Evolutionary conservation across 2,888 invertebrate species (phyloP).

Genomic region (Fissipunctia ypsillon): DNA sequence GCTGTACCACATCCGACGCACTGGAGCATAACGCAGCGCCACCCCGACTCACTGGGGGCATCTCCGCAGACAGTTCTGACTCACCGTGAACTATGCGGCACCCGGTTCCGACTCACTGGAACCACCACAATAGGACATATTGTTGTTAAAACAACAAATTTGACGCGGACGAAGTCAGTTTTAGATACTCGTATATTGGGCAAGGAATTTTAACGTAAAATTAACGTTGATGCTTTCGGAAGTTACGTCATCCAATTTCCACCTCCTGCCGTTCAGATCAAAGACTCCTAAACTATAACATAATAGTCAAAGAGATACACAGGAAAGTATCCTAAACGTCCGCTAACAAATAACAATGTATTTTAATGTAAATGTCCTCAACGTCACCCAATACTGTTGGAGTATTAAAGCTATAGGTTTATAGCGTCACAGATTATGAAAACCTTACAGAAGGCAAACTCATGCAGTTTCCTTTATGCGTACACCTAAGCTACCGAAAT

Average conservation of each 20-base stretch:
- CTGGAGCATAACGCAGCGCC: too few relatives aligned
- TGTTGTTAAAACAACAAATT: too few relatives aligned
- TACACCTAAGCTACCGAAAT: neutral
- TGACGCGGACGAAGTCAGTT: too few relatives aligned
- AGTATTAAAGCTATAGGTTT: constrained; percentile 50
- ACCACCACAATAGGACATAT: too few relatives aligned
- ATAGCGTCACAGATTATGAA: constrained; percentile 21
- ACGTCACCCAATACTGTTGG: constrained; percentile 56
- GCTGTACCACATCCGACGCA: too few relatives aligned
- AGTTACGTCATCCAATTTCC: constrained; percentile 17
- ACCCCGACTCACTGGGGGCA: too few relatives aligned
- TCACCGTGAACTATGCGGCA: too few relatives aligned
- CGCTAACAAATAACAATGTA: constrained; percentile 48
- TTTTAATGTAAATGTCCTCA: constrained; percentile 67
- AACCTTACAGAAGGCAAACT: constrained; percentile 8
- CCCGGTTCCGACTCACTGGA: too few relatives aligned
- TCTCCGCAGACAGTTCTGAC: too few relatives aligned
- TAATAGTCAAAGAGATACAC: constrained; percentile 42
- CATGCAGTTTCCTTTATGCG: neutral
- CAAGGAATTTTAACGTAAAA: neutral
- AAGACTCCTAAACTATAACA: constrained; percentile 16
- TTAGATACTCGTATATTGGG: neutral
- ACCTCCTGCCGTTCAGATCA: constrained; percentile 15
- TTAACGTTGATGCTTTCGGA: neutral
- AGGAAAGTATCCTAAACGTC: constrained; percentile 44